These are phyloP conservation scores for Aphrocallistes beatrix DNA, from an alignment of 37 sponge, comb jelly and placozoan species.

Conservation along the genomic window DNA sequence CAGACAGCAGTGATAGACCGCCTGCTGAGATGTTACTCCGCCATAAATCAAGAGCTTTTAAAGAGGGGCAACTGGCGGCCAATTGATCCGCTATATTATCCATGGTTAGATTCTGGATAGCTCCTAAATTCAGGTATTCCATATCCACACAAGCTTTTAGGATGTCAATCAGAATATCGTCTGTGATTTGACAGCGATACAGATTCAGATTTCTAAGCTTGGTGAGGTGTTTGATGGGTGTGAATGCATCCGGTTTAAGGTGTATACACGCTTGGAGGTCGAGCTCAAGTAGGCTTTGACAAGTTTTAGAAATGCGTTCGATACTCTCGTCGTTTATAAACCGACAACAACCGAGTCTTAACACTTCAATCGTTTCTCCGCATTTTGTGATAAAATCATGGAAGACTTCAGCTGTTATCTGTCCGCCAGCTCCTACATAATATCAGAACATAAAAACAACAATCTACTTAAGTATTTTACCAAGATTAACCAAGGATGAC, in stretches of 20 bases:
- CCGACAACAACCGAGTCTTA: neutral
- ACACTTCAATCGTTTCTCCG: neutral
- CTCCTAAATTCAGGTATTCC: neutral
- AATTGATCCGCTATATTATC: neutral
- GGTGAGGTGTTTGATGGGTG: neutral
- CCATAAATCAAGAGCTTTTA: neutral
- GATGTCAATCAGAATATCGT: neutral
- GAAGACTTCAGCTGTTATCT: neutral
- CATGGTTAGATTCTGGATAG: neutral
- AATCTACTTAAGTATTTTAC: too few species aligned
- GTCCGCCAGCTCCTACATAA: slow-evolving; percentile 1
- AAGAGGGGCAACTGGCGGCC: neutral
- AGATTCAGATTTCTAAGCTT: neutral
- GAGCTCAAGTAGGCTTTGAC: neutral
- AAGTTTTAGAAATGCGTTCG: neutral
- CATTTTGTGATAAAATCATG: neutral
- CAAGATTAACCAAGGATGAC: too few species aligned
- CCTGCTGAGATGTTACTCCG: neutral
- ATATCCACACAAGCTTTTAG: neutral
- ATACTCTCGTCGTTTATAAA: neutral
- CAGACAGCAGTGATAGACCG: neutral
- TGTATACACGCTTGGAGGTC: neutral
- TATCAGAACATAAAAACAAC: too few species aligned
- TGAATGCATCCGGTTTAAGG: neutral
- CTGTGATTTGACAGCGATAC: neutral